Evolutionary conservation across 64 coral and sea anemone genomes (phyloP).

Genomic region (Montipora cactus): DNA sequence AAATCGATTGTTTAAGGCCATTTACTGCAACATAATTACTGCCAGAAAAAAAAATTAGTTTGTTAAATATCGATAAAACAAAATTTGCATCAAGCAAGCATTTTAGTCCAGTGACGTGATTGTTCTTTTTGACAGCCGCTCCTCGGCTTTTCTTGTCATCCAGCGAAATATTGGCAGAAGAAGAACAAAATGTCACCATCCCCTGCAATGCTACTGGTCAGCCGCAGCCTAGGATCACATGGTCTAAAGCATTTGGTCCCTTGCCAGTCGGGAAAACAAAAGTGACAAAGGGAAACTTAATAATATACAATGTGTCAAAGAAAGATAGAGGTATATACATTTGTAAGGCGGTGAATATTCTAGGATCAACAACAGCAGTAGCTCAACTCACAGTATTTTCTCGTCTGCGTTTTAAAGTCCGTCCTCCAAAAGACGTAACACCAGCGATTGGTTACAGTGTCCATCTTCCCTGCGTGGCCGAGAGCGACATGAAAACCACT

Average conservation of each 20-base stretch:
- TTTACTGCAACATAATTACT: no score
- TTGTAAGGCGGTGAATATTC: conserved; percentile 34
- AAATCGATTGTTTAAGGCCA: no score
- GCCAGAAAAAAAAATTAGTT: no score
- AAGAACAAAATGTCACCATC: no score
- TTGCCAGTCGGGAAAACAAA: no score
- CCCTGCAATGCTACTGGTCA: not conserved
- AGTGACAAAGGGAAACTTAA: not conserved
- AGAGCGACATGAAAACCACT: not conserved
- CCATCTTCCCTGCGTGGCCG: conserved; percentile 25
- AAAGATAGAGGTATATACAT: conserved; percentile 29
- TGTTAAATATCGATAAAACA: no score
- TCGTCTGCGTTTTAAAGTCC: not conserved
- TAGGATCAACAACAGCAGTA: not conserved
- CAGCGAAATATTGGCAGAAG: no score
- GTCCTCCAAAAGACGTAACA: not conserved
- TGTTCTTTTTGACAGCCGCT: not conserved
- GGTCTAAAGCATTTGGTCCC: no score
- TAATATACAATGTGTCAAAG: not conserved
- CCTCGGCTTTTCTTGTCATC: not conserved
- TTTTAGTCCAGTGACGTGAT: no score
- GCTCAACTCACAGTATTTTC: not conserved
- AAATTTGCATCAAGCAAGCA: no score
- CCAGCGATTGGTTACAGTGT: not conserved
- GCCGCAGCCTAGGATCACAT: not conserved